phyloP scores from a whole-genome alignment of 2,888 invertebrate genomes.

The Ceramica pisi region DNA sequence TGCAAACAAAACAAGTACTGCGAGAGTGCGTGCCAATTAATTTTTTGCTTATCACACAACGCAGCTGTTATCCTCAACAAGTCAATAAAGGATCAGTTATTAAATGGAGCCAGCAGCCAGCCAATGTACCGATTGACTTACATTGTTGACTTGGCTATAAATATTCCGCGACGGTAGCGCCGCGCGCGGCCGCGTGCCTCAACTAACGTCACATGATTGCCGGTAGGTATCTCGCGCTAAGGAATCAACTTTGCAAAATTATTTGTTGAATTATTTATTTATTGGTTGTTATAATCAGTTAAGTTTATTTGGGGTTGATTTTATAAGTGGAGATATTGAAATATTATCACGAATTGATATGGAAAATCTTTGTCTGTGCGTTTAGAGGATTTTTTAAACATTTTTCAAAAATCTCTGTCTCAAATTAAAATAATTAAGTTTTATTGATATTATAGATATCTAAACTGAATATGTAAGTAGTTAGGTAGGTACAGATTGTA shows the following conservation, averaged over 20 bases:
- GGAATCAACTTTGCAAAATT: neutral
- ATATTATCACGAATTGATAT: neutral
- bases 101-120: constrained; percentile 21
- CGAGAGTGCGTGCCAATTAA: neutral
- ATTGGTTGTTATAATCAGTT: constrained; percentile 7
- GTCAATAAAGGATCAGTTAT: constrained; percentile 20
- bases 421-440: too few relatives aligned
- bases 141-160: constrained; percentile 25
- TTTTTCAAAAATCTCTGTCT: too few relatives aligned
- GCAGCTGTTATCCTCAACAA: constrained; percentile 3
- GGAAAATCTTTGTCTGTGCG: neutral
- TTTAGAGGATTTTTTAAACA: neutral
- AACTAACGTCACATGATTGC: constrained; percentile 76
- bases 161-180: constrained; percentile 66
- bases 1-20: neutral
- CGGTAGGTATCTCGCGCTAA: constrained; percentile 36
- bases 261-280: neutral
- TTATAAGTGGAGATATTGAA: neutral
- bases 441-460: too few relatives aligned
- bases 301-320: neutral
- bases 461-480: too few relatives aligned
- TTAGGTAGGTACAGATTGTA: neutral
- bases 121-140: neutral
- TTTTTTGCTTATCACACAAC: constrained; percentile 1
- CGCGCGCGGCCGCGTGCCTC: constrained; percentile 60